Base-by-base conservation (phyloP, 2,113 vertebrate genomes). In the Zosterops lateralis region DNA sequence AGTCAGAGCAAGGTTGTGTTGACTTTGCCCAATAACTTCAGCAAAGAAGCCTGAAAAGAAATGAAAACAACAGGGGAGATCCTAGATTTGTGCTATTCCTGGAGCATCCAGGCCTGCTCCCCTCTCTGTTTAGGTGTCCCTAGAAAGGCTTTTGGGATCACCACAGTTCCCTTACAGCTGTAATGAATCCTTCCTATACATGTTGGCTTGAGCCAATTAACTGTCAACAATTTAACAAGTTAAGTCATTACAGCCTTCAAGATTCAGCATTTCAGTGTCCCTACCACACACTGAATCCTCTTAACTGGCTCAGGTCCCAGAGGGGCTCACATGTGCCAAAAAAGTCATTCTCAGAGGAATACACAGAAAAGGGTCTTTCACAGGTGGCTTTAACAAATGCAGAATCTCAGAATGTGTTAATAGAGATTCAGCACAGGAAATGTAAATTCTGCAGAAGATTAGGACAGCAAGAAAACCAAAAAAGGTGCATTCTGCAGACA, bases 221-320 rank as follows among this genome's bases (percentile, higher is more conserved):
- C 56, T 91, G 65, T 75, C 87, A 91, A 72, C 80, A 89, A 51
- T 73, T 65, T 88, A 90, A 87, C 31, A 62, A 88, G 28, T 84
- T 47, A 53, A 85, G 78, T 71, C 51, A 61, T 82, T 50, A 83
- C 3, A 45, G 73, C 42, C 73, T 68, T 65, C 51, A 80, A 87
- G 56, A 74, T 53, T 77, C 57, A 89, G 47, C 57, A 84, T 90
- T 83, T 61, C 83, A 48, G 87, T 72, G 74, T 91, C 78, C 77
- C 25, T 48, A 61, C 47, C 64, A 78, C 85, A 79, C 29, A 56
- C 45, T 20, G 57, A 88, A 60, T 93, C 82, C 71, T 94, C 54
- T 81, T 40, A 83, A 56, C 73, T 96, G 84, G 89, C 87, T 74
- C 58, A 31, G 29, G 47, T 65, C 88, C 94, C 89, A 67, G 79